phyloP scores from a whole-genome alignment of 2,888 invertebrate species.

The Dascillus cervinus region DNA sequence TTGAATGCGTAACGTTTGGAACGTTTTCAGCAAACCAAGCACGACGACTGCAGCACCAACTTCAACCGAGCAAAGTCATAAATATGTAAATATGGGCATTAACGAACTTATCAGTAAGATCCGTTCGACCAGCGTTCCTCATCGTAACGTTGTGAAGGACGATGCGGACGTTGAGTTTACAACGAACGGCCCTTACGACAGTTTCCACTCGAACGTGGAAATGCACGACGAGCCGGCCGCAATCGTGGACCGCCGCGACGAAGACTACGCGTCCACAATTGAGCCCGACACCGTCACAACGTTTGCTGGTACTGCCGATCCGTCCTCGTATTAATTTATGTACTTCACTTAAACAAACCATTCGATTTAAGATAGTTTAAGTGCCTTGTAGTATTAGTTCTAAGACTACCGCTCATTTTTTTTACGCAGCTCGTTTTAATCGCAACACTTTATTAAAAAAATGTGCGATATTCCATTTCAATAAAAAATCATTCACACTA shows the following conservation, averaged over 20 bases:
- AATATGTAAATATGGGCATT: slow-evolving; percentile 42
- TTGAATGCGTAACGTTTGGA: not conserved
- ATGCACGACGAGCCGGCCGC: slow-evolving; percentile 51
- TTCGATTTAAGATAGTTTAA: slow-evolving; percentile 19
- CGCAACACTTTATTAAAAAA: no score
- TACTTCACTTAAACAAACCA: slow-evolving; percentile 16
- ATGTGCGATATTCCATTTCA: no score
- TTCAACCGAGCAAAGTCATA: slow-evolving; percentile 9
- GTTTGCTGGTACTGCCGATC: slow-evolving; percentile 26
- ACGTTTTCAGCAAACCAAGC: slow-evolving; percentile 45
- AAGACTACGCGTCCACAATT: slow-evolving; percentile 48
- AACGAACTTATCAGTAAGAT: slow-evolving; percentile 51
- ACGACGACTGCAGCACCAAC: slow-evolving; percentile 51
- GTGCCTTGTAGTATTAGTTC: slow-evolving; percentile 14
- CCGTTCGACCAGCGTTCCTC: slow-evolving; percentile 41
- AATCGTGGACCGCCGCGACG: slow-evolving; percentile 44
- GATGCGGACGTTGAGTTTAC: slow-evolving; percentile 29
- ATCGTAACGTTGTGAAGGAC: slow-evolving; percentile 41
- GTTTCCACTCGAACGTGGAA: slow-evolving; percentile 37
- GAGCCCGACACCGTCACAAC: slow-evolving; percentile 51
- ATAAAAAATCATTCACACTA: no score
- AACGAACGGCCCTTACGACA: slow-evolving; percentile 59
- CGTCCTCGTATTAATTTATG: slow-evolving; percentile 20
- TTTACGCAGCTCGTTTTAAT: no score
- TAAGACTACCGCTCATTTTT: no score